Percentiles rank a stretch among this genome's conserved stretches.
These are phyloP conservation scores for Agelaius phoeniceus DNA, from an alignment of 2,113 vertebrate genomes.

Conservation along the genomic window DNA sequence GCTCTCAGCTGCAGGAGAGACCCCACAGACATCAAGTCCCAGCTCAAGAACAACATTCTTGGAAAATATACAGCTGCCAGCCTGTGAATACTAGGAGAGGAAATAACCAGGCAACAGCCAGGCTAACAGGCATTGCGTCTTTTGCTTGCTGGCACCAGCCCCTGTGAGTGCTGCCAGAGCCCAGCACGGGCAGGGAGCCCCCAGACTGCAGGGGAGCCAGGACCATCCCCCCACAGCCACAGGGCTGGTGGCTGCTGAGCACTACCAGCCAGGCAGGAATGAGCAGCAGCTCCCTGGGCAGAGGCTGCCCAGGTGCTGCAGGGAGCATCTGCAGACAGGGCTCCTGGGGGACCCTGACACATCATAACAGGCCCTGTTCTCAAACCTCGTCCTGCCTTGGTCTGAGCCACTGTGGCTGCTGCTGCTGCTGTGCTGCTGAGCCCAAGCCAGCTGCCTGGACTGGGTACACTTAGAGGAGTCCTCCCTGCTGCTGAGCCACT, in stretches of 20 bases:
- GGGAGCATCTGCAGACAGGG: not conserved
- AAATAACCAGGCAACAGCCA: not conserved
- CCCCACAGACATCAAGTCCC: not conserved
- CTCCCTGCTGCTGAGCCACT: accelerated
- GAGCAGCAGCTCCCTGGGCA: not conserved
- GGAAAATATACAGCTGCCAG: not conserved
- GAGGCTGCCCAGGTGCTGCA: not conserved
- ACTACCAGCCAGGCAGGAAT: not conserved
- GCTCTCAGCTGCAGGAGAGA: not conserved
- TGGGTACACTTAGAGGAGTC: not conserved
- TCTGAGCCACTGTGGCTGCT: not conserved
- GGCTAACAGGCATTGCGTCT: not conserved
- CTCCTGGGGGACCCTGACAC: not conserved
- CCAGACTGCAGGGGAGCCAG: not conserved
- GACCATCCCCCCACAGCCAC: not conserved
- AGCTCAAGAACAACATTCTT: not conserved
- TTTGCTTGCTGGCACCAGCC: not conserved
- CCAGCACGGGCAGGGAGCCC: not conserved
- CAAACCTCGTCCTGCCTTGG: not conserved
- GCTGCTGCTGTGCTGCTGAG: not conserved
- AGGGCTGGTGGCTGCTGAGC: not conserved
- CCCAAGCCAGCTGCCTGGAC: not conserved
- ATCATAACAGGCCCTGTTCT: not conserved
- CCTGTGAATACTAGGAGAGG: not conserved
- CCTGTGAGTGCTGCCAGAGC: not conserved